Base-by-base conservation (phyloP, 2,797 vertebrate genomes). In the Discoglossus pictus region DNA sequence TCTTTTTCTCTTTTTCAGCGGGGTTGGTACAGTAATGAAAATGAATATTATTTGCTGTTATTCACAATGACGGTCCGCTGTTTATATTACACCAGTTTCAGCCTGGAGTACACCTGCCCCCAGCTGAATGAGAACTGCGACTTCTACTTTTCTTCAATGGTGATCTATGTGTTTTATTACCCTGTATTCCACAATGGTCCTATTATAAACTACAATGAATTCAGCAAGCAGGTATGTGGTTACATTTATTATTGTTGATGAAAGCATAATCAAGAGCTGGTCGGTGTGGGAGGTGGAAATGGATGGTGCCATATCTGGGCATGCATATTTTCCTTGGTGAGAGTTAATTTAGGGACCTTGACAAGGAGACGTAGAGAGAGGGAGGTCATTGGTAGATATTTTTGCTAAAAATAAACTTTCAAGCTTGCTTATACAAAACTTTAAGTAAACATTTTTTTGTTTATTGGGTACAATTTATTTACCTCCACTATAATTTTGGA, bases 161-260 rank as follows among this genome's bases (percentile, higher is more conserved):
- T 94, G 68, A 89, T 92, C 2, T 98, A 97, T 2, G 88, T 91
- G 24, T 99, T 99, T 78, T 99, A 99, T 68, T 96, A 98, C 68
- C 97, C 97, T 0, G 88, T 91, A 11, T 94, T 99, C 86, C 97
- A 95, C 87, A 98, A 99, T 0, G 97, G 97, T 31, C 97, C 97
- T 6, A 84, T 98, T 40, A 54, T 99, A 73, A 91, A 80, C 35
- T 98, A 91, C 72, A 88, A 84, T 72, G 92, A 93, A 48, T 99
- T 97, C 77, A 65, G 74, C 35, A 76, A 83, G 17, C 92, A 97
- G 93, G 97, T 98, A 85, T 83, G 58, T 20, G 7, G 51, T 1
- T 1, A 12, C 16, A 27, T 42, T 35, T 44, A 17, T 16, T 55
- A 38, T 56, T 50, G 23, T 31, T 31, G 4, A 31, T 31, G 8